A percentile compares a stretch with the other conserved stretches of the same genome.
Evolutionary conservation across 2,113 vertebrate genomes (phyloP).

Genomic region (Genyomyrus donnyi): DNA sequence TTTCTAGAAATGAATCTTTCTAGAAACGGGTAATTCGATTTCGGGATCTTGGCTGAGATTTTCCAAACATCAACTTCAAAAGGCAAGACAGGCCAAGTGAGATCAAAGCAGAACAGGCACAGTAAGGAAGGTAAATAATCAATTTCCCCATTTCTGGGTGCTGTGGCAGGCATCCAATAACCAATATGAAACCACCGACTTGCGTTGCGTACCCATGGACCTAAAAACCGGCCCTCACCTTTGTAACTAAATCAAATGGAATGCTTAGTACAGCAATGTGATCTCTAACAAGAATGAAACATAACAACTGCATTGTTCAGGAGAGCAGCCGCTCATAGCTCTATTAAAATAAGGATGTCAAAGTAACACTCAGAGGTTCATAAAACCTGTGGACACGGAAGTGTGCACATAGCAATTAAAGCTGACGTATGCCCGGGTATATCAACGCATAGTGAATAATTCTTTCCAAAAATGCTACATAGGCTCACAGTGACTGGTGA

Average conservation of each 20-base stretch:
- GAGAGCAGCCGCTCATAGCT: not conserved
- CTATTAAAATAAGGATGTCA: conserved; percentile 15
- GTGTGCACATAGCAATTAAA: not conserved
- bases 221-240: not conserved
- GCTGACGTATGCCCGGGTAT: not conserved
- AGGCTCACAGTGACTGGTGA: not conserved
- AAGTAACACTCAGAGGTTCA: not conserved
- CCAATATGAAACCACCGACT: not conserved
- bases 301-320: conserved; percentile 19
- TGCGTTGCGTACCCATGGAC: not conserved
- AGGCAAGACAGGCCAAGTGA: conserved; percentile 5
- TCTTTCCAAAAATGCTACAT: not conserved
- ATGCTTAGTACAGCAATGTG: conserved; percentile 4
- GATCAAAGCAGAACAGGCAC: not conserved
- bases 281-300: conserved; percentile 17
- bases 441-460: not conserved
- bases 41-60: not conserved
- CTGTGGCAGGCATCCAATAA: conserved; percentile 9
- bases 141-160: not conserved
- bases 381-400: conserved; percentile 4
- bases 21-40: not conserved
- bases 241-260: conserved; percentile 24
- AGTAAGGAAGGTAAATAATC: conserved; percentile 12
- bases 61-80: not conserved
- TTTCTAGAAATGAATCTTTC: not conserved